These are phyloP conservation scores for Julus scanicus DNA, from an alignment of 2,888 invertebrate genomes.

Conservation along the genomic window DNA sequence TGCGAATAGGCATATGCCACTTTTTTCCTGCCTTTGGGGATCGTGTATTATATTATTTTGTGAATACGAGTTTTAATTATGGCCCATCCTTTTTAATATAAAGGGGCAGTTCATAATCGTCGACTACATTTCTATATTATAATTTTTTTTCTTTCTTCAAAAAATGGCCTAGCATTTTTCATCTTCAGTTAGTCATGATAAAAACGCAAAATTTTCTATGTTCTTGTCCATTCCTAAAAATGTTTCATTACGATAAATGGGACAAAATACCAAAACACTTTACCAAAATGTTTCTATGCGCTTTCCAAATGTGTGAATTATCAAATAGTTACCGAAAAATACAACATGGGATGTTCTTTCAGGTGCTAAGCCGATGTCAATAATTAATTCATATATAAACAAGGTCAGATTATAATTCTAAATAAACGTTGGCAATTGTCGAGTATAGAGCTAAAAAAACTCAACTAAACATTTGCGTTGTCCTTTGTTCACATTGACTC, in stretches of 20 bases:
- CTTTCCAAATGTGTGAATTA: background rate
- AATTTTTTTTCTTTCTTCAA: background rate
- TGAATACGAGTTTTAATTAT: background rate
- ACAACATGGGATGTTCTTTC: background rate
- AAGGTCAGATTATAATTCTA: slow-evolving; percentile 39
- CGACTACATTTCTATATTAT: background rate
- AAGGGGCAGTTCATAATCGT: background rate
- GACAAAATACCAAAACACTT: background rate
- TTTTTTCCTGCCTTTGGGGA: background rate
- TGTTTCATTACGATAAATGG: background rate
- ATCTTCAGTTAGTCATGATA: no score
- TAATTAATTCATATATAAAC: background rate
- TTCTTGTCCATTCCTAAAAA: no score
- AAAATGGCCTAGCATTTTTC: background rate
- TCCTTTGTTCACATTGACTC: slow-evolving; percentile 10
- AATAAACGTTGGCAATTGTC: background rate
- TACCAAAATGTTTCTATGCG: background rate
- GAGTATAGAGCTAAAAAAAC: background rate
- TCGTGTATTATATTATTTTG: background rate
- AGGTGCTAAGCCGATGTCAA: background rate
- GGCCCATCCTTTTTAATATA: background rate
- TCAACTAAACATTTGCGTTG: slow-evolving; percentile 16
- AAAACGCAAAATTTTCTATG: no score
- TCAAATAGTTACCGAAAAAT: background rate
- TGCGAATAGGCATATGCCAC: background rate